Evolutionary conservation across 1,140 invertebrate species (phyloP).

Genomic region (Gonatopus flavifemur): DNA sequence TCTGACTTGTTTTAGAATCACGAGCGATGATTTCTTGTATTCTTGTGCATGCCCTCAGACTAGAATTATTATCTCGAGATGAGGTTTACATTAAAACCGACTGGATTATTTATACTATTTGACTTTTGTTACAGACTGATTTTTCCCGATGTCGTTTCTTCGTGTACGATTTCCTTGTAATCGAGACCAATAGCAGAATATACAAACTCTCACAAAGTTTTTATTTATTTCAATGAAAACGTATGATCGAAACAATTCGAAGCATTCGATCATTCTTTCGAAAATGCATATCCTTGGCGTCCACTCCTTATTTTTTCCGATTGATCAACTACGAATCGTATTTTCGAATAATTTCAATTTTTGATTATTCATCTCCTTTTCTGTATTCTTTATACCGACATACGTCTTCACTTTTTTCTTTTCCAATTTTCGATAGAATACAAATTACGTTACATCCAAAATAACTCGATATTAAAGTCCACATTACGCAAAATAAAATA

Average conservation of each 20-base stretch:
- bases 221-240: no score
- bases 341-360: no score
- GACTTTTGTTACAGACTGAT: conserved; percentile 2
- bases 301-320: no score
- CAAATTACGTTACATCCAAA: conserved; percentile 28
- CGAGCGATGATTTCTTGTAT: conserved; percentile 15
- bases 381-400: no score
- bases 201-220: no score
- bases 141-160: no score
- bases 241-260: no score
- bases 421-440: conserved; percentile 26
- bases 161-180: conserved; percentile 9
- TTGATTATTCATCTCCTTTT: conserved; percentile 7
- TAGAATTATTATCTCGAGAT: conserved; percentile 26
- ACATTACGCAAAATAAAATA: conserved; percentile 48
- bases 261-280: no score
- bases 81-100: conserved; percentile 24
- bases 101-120: conserved; percentile 15
- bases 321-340: no score
- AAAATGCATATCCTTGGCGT: no score
- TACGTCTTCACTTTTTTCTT: no score
- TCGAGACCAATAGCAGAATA: no score
- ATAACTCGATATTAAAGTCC: conserved; percentile 35
- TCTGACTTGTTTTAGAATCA: conserved; percentile 17
- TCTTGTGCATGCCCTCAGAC: conserved; percentile 27